Percentiles rank a stretch among this genome's conserved stretches.
Conservation (phyloP, 2,797 vertebrate genomes). For the Coregonus ussuriensis region DNA sequence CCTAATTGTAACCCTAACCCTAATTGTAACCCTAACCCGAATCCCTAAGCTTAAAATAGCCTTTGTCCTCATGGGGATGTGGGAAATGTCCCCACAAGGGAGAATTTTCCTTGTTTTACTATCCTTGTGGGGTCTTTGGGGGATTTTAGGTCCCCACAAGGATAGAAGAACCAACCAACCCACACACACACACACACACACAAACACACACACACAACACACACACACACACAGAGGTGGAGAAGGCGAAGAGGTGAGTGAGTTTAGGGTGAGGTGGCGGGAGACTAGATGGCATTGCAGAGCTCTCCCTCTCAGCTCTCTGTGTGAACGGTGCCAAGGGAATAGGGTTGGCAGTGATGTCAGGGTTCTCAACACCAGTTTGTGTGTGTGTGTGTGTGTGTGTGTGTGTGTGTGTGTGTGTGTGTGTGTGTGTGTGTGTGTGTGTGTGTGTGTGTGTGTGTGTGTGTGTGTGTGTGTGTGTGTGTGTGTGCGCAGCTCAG, state of each 20-base stretch:
- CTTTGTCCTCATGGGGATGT: no score
- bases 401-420: conserved; percentile 3
- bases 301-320: not conserved
- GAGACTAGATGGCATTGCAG: conserved; percentile 1
- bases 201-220: conserved; percentile 36
- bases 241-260: not conserved
- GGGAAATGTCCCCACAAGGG: no score
- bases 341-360: conserved; percentile 48
- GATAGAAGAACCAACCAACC: no score
- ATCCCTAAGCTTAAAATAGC: conserved; percentile 3
- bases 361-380: not conserved
- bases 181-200: no score
- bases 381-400: conserved; percentile 25
- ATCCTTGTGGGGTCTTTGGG: no score
- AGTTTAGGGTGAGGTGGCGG: not conserved
- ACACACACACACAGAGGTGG: not conserved
- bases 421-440: not conserved
- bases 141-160: no score
- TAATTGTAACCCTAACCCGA: conserved; percentile 6
- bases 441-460: conserved; percentile 22
- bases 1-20: no score
- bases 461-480: conserved; percentile 3
- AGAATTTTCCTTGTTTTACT: no score
- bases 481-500: conserved; percentile 34
- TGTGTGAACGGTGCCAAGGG: conserved; percentile 39